Percentiles rank a stretch among this genome's conserved stretches.
Evolutionary conservation across 2,113 vertebrate genomes (phyloP).

Genomic region (Gymnogyps californianus): DNA sequence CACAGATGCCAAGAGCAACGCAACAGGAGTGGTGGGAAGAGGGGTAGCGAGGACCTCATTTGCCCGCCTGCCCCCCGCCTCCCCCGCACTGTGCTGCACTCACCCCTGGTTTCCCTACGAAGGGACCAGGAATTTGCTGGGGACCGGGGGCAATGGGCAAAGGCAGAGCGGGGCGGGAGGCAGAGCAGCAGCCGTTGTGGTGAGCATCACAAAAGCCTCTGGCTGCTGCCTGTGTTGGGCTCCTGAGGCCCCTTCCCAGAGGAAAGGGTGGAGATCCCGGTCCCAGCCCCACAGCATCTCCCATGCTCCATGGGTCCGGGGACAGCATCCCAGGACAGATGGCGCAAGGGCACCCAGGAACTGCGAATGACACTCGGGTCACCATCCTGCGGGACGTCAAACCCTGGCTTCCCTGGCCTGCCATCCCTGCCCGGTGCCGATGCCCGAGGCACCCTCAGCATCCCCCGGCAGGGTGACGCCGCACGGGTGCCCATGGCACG

Average conservation of each 20-base stretch:
- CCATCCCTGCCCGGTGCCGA: not conserved
- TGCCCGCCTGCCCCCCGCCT: not conserved
- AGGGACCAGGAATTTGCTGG: not conserved
- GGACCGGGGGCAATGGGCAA: fast-evolving
- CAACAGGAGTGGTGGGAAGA: not conserved
- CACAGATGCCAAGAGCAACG: not conserved
- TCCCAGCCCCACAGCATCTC: not conserved
- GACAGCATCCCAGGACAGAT: not conserved
- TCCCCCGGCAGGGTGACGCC: not conserved
- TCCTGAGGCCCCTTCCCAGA: not conserved
- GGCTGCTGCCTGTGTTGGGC: fast-evolving
- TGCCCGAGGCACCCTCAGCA: not conserved
- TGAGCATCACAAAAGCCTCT: not conserved
- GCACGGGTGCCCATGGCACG: fast-evolving
- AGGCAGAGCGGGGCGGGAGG: not conserved
- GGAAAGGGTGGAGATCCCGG: not conserved
- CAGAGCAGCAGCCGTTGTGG: fast-evolving
- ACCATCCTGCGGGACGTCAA: not conserved
- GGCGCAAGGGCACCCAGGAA: not conserved
- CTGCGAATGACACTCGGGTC: not conserved
- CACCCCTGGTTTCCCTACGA: fast-evolving
- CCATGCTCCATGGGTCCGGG: not conserved
- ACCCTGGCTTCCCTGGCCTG: not conserved
- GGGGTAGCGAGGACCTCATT: fast-evolving
- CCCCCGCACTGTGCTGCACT: not conserved